These are phyloP conservation scores for Protonibea diacanthus DNA, from an alignment of 2,797 vertebrate genomes.

Conservation along the genomic window DNA sequence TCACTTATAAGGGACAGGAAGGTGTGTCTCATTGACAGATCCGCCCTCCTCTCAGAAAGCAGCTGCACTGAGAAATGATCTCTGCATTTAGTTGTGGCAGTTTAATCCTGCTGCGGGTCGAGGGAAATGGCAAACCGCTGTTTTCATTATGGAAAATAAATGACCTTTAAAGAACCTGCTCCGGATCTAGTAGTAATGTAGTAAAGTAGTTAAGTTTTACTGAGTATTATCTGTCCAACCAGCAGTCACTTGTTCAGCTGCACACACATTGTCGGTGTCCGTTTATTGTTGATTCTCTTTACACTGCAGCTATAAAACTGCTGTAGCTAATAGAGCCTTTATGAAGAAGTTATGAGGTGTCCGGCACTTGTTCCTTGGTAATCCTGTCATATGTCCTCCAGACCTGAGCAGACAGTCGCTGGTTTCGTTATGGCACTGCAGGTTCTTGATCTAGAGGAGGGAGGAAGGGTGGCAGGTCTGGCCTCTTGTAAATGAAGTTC, in stretches of 20 bases:
- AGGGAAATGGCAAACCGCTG: conserved; percentile 43
- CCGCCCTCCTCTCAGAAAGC: conserved; percentile 25
- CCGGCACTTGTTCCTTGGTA: conserved; percentile 64
- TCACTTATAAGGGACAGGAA: conserved; percentile 48
- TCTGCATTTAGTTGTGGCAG: conserved; percentile 43
- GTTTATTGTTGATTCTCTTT: conserved; percentile 22
- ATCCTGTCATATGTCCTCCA: conserved; percentile 63
- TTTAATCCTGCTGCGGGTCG: conserved; percentile 51
- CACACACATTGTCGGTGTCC: conserved; percentile 8
- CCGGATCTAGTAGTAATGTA: background rate
- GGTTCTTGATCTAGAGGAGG: conserved; percentile 30
- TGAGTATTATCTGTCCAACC: conserved; percentile 4
- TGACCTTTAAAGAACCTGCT: conserved; percentile 16
- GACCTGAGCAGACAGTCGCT: conserved; percentile 68
- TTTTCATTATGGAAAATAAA: conserved; percentile 53
- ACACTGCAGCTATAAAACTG: conserved; percentile 56
- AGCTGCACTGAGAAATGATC: conserved; percentile 52
- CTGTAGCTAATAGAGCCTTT: conserved; percentile 70
- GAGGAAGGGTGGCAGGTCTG: conserved; percentile 10
- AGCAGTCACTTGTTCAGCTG: background rate
- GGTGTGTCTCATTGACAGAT: conserved; percentile 54
- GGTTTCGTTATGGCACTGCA: conserved; percentile 70
- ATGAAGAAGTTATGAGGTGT: conserved; percentile 63
- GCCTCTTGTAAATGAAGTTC: conserved; percentile 51
- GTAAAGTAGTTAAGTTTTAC: background rate